These are phyloP conservation scores for Xanthorhoe spadicearia DNA, from an alignment of 2,888 invertebrate species.

Conservation along the genomic window DNA sequence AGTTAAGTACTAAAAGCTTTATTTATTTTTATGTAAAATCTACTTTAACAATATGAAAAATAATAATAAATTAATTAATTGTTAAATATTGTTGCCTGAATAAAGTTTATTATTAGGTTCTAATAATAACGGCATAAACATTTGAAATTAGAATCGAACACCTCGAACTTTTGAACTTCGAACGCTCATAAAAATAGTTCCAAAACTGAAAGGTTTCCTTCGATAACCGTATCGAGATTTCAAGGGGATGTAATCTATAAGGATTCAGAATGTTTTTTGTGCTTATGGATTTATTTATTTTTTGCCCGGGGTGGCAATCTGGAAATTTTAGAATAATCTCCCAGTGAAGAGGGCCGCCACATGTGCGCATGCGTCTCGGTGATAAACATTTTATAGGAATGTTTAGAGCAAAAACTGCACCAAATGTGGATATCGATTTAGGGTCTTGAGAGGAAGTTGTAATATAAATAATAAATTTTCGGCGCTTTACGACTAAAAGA, in stretches of 20 bases:
- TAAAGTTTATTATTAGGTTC: too few relatives aligned
- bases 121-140: not conserved
- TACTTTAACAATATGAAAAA: too few relatives aligned
- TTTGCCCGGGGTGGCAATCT: conserved; percentile 84
- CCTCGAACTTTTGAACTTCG: conserved; percentile 34
- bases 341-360: conserved; percentile 75
- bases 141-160: conserved; percentile 7
- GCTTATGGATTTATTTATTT: conserved; percentile 81
- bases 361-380: conserved; percentile 70
- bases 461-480: conserved; percentile 68
- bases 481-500: conserved; percentile 43
- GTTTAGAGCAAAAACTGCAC: conserved; percentile 79
- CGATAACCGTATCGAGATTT: conserved; percentile 76
- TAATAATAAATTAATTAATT: too few relatives aligned
- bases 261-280: conserved; percentile 80
- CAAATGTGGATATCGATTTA: conserved; percentile 79
- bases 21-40: too few relatives aligned
- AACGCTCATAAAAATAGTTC: conserved; percentile 49
- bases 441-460: conserved; percentile 77
- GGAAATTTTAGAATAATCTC: conserved; percentile 83
- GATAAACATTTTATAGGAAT: conserved; percentile 85
- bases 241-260: conserved; percentile 76
- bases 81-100: too few relatives aligned
- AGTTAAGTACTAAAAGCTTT: too few relatives aligned
- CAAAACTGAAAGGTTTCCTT: conserved; percentile 47